Conservation (phyloP, 2,797 vertebrate species). For the Hypotaenidia philippensis region DNA sequence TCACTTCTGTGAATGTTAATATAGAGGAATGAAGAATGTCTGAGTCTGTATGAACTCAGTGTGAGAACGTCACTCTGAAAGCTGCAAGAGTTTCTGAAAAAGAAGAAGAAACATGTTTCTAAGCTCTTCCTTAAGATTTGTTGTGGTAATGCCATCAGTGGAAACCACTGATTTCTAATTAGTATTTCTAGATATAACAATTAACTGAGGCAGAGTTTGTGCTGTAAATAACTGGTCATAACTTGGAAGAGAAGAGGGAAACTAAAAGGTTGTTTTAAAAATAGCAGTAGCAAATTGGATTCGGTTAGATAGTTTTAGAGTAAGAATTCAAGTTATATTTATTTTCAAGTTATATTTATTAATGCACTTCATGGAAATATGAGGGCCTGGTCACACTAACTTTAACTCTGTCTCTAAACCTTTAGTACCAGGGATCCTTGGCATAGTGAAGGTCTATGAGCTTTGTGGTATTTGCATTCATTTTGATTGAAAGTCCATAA, state of each 20-base stretch:
- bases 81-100: neutral
- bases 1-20: slow-evolving; percentile 2
- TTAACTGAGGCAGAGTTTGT: neutral
- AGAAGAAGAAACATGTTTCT: neutral
- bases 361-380: neutral
- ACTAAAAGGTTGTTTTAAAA: neutral
- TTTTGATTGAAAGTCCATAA: neutral
- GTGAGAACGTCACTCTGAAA: slow-evolving; percentile 2
- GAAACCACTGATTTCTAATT: slow-evolving; percentile 25
- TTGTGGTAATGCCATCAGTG: neutral
- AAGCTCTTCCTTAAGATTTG: neutral
- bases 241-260: neutral
- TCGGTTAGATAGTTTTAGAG: neutral
- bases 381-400: neutral
- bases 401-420: neutral
- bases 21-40: neutral
- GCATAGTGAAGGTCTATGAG: neutral
- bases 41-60: neutral
- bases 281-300: neutral
- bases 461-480: neutral
- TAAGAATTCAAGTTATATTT: neutral
- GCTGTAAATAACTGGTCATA: slow-evolving; percentile 3
- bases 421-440: neutral
- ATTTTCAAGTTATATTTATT: neutral
- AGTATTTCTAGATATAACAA: slow-evolving; percentile 5